Percentiles rank a stretch among this genome's conserved stretches.
Conservation (phyloP, 2,888 invertebrate genomes). For the Leuctra nigra region DNA sequence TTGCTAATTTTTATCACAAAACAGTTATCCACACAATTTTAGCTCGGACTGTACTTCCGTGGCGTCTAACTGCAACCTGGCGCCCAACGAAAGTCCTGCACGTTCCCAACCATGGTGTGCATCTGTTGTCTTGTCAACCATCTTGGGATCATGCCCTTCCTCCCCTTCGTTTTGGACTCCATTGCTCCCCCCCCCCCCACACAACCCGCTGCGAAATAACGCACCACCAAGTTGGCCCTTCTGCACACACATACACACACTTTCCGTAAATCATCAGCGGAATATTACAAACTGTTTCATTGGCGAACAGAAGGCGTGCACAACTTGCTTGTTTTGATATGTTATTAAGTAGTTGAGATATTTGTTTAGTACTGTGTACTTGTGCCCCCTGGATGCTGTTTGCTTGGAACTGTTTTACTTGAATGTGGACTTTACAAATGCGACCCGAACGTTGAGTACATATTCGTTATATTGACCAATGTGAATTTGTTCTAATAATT, state of each 20-base stretch:
- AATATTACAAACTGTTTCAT: not conserved
- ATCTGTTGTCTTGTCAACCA: not conserved
- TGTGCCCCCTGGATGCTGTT: no score
- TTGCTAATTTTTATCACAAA: no score
- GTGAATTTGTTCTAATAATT: no score
- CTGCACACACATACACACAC: not conserved
- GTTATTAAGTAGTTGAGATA: conserved; percentile 5
- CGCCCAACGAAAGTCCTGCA: not conserved
- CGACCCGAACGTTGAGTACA: no score
- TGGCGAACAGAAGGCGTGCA: not conserved
- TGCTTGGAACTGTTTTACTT: no score
- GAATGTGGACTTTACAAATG: no score
- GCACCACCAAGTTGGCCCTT: not conserved
- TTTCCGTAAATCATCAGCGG: not conserved
- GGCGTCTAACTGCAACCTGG: no score
- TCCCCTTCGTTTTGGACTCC: not conserved
- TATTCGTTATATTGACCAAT: no score
- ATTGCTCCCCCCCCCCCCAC: not conserved
- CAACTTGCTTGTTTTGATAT: not conserved
- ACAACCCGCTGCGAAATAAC: not conserved
- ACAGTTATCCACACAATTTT: no score
- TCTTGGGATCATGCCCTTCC: not conserved
- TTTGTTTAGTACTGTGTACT: no score
- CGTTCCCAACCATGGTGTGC: not conserved
- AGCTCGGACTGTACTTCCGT: no score